Conservation (phyloP, 2,797 vertebrate species). For the Danio kyathit region DNA sequence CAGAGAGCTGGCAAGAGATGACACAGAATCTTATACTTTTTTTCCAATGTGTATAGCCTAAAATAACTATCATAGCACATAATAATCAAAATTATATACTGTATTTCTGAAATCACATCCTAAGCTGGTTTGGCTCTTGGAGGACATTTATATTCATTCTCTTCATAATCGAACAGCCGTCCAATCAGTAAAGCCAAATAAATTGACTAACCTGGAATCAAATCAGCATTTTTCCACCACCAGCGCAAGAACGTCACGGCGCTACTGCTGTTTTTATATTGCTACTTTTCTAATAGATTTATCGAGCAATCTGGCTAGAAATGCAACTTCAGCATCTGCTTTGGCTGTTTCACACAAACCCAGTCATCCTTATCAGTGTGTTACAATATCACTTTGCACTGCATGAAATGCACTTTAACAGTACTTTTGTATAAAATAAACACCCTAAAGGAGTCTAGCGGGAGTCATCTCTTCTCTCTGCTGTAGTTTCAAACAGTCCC, state of each 20-base stretch:
- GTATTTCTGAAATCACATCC: not conserved
- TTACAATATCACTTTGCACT: not conserved
- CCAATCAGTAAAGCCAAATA: not conserved
- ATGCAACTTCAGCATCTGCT: constrained; percentile 14
- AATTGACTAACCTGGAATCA: not conserved
- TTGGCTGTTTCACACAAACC: constrained; percentile 2
- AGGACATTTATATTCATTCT: not conserved
- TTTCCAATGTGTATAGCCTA: not conserved
- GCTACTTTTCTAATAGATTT: not conserved
- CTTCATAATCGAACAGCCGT: not conserved
- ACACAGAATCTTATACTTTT: too few species aligned
- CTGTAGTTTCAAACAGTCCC: not conserved
- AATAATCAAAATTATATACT: not conserved
- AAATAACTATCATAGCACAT: not conserved
- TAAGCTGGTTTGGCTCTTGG: not conserved
- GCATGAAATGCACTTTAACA: constrained; percentile 22
- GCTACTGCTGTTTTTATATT: not conserved
- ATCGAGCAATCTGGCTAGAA: not conserved
- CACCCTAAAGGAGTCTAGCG: not conserved
- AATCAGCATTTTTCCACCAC: not conserved
- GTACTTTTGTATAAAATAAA: constrained; percentile 21
- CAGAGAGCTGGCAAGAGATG: too few species aligned
- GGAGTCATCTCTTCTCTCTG: constrained; percentile 1
- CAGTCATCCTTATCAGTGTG: constrained; percentile 15
- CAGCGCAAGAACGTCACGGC: not conserved